Conservation (phyloP, 2,797 vertebrate genomes). For the Ateles fusciceps region DNA sequence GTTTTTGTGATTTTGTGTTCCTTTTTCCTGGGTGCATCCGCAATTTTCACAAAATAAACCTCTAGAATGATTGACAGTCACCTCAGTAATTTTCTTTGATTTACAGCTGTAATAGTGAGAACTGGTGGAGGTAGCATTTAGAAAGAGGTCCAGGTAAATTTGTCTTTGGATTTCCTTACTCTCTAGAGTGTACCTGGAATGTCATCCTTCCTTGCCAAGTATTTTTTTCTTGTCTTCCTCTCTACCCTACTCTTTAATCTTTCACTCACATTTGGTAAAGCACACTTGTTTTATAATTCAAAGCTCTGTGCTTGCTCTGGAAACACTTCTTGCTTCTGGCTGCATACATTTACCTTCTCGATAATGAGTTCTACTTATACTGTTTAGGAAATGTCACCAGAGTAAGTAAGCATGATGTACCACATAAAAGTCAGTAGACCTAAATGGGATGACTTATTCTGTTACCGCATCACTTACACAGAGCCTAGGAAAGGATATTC, state of each 20-base stretch:
- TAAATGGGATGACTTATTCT: neutral
- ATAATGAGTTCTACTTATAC: neutral
- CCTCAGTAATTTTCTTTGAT: neutral
- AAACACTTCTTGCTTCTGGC: constrained; percentile 1
- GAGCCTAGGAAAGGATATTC: neutral
- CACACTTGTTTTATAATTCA: neutral
- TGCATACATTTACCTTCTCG: neutral
- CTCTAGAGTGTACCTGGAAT: neutral
- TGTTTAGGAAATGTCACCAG: neutral
- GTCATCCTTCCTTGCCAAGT: neutral
- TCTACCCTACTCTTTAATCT: neutral
- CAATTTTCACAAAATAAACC: neutral
- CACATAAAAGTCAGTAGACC: neutral
- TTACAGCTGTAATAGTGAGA: neutral
- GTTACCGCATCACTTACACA: neutral
- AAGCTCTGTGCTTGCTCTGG: neutral
- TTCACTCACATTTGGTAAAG: neutral
- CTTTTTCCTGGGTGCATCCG: neutral
- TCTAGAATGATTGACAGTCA: neutral
- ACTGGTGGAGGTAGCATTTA: neutral
- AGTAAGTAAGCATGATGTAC: neutral
- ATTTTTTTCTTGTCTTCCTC: neutral
- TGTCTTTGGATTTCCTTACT: neutral
- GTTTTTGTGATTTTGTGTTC: neutral
- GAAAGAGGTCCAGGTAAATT: neutral